phyloP scores from a whole-genome alignment of 2,888 invertebrate genomes.

The Oxycera nigricornis region DNA sequence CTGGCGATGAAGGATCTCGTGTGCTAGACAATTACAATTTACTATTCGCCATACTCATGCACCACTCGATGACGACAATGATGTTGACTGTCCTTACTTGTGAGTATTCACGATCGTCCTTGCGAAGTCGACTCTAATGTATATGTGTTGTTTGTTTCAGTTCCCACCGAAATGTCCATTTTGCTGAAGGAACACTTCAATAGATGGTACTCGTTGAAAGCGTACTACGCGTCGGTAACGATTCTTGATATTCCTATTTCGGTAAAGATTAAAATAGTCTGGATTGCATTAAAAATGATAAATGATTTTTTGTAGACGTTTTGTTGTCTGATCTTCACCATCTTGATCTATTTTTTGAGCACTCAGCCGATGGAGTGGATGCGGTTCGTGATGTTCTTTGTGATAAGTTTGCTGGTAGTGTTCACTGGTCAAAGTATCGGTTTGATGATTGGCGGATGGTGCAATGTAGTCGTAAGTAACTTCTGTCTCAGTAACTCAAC shows the following conservation, averaged over 20 bases:
- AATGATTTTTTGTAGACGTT: slow-evolving; percentile 64
- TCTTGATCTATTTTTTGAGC: slow-evolving; percentile 87
- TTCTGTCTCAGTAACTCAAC: background rate
- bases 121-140: background rate
- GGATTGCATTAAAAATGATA: background rate
- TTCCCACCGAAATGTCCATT: slow-evolving; percentile 80
- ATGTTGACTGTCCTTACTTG: slow-evolving; percentile 88
- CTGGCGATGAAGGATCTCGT: slow-evolving; percentile 77
- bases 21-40: slow-evolving; percentile 86
- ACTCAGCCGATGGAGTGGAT: slow-evolving; percentile 82
- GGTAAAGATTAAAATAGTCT: slow-evolving; percentile 63
- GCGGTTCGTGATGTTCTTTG: slow-evolving; percentile 85
- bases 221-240: slow-evolving; percentile 79
- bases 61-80: slow-evolving; percentile 92
- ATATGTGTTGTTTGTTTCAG: slow-evolving; percentile 47
- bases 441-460: slow-evolving; percentile 88
- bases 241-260: slow-evolving; percentile 80
- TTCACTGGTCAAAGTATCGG: slow-evolving; percentile 94
- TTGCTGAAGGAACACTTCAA: slow-evolving; percentile 86
- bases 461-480: slow-evolving; percentile 79
- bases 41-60: slow-evolving; percentile 89
- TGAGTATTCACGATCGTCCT: slow-evolving; percentile 63
- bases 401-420: slow-evolving; percentile 80
- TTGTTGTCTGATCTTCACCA: slow-evolving; percentile 74
- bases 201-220: slow-evolving; percentile 85